These are phyloP conservation scores for Cryptotis parvus DNA, from an alignment of 2,113 vertebrate species.

Conservation along the genomic window DNA sequence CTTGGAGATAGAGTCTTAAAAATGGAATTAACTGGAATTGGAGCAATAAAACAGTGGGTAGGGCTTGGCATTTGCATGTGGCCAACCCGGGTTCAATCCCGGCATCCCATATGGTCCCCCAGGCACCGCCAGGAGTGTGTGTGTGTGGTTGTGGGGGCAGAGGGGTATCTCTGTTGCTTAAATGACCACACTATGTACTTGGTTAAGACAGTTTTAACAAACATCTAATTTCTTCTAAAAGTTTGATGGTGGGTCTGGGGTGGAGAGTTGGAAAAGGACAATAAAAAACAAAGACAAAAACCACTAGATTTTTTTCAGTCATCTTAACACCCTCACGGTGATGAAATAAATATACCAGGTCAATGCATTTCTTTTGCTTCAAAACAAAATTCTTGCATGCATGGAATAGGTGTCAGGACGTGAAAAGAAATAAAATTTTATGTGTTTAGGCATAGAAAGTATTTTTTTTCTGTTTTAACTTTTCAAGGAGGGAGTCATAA, in stretches of 20 bases:
- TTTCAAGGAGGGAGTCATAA: background rate
- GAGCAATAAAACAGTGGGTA: too few species aligned
- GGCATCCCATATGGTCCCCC: too few species aligned
- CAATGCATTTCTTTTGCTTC: conserved; percentile 18
- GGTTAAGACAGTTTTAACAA: background rate
- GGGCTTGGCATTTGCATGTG: too few species aligned
- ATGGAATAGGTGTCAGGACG: conserved; percentile 7
- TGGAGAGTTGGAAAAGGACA: background rate
- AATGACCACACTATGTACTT: background rate
- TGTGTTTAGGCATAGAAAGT: background rate
- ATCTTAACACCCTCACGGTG: background rate
- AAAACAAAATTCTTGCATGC: conserved; percentile 7
- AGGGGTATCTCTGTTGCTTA: background rate
- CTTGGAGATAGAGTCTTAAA: background rate
- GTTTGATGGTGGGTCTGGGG: background rate
- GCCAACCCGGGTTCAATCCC: too few species aligned
- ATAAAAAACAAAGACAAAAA: background rate
- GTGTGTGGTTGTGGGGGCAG: too few species aligned
- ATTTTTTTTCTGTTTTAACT: background rate
- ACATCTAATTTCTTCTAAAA: conserved; percentile 5
- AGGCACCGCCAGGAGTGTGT: too few species aligned
- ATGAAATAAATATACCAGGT: conserved; percentile 19
- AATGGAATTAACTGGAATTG: background rate
- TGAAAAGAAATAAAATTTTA: background rate
- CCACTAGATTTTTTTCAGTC: background rate